phyloP scores from a whole-genome alignment of 2,888 invertebrate genomes.

The Amiota mariae region DNA sequence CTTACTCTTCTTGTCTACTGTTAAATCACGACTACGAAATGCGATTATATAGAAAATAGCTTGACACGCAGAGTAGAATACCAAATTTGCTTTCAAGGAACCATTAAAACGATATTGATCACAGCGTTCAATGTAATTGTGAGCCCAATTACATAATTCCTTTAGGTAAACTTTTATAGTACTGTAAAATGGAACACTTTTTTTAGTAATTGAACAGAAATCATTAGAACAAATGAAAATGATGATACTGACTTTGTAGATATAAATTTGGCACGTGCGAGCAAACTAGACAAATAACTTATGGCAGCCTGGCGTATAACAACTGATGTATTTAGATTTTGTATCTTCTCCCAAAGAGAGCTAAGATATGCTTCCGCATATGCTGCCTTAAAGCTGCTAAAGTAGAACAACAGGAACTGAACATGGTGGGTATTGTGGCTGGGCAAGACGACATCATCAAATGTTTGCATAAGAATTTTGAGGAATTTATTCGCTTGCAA shows the following conservation, averaged over 20 bases:
- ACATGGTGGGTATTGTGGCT: conserved; percentile 88
- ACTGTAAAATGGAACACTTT: conserved; percentile 72
- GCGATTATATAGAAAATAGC: conserved; percentile 93
- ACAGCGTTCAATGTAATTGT: conserved; percentile 80
- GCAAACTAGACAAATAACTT: conserved; percentile 83
- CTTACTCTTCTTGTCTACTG: conserved; percentile 84
- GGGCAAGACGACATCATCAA: conserved; percentile 86
- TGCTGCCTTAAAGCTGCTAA: conserved; percentile 78
- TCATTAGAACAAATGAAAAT: background rate
- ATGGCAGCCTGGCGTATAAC: conserved; percentile 81
- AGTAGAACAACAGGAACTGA: conserved; percentile 84
- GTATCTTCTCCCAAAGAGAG: conserved; percentile 83
- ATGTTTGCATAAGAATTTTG: conserved; percentile 79
- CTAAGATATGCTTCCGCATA: conserved; percentile 79
- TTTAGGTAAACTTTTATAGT: conserved; percentile 79
- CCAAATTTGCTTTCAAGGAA: conserved; percentile 83
- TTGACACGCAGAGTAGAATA: conserved; percentile 95
- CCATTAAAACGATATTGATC: conserved; percentile 68
- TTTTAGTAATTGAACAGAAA: background rate
- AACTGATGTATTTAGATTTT: conserved; percentile 78
- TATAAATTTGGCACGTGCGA: conserved; percentile 80
- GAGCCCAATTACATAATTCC: conserved; percentile 87
- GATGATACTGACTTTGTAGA: background rate
- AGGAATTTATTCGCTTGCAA: conserved; percentile 68
- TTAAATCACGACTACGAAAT: conserved; percentile 89